Evolutionary conservation across 2,797 vertebrate genomes (phyloP), one percentile per base, ranked within the genome.

Genomic region (Florisuga fusca): DNA sequence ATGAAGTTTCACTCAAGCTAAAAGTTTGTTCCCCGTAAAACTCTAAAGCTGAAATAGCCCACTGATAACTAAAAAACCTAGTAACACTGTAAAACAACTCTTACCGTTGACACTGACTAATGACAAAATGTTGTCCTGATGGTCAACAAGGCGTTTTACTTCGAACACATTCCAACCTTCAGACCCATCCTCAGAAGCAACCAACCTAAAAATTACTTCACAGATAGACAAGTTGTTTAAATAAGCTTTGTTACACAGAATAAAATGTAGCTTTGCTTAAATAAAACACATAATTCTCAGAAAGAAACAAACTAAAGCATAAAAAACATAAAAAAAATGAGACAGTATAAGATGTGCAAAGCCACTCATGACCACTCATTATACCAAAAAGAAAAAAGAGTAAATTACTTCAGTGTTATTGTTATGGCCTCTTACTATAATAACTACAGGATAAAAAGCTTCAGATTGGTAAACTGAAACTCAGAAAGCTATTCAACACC

Each of bases 111-210:
- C 89, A 53, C 96, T 98, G 92, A 98, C 97, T 76, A 99, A 97
- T 18, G 99, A 98, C n/a, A 99, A 98, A 91, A 99, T 98, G 92
- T 98, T 98, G 97, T 99, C 99, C 85, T 99, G 98, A 96, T 99
- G 99, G 94, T 99, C 98, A 21, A 98, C 96, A 79, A 99, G 98
- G 31, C 98, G 98, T 80, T 98, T 98, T 77, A 99, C 89, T 96
- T 98, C 98, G 95, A 95, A 48, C 53, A 99, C 86, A 89, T 96
- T 93, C 95, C 98, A 98, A 69, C 67, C 93, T 69, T 95, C 97
- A 63, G 95, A 96, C 46, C 92, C 98, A 53, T 96, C 96, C 78
- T 93, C 87, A 33, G 98, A 98, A 81, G 84, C 63, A 7, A 97
- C 97, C 94, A 99, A 89, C 86, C 98, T 99, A 98, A 99, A 99